Evolutionary conservation across 1,140 invertebrate species (phyloP).

Genomic region (Brachystomella parvula): DNA sequence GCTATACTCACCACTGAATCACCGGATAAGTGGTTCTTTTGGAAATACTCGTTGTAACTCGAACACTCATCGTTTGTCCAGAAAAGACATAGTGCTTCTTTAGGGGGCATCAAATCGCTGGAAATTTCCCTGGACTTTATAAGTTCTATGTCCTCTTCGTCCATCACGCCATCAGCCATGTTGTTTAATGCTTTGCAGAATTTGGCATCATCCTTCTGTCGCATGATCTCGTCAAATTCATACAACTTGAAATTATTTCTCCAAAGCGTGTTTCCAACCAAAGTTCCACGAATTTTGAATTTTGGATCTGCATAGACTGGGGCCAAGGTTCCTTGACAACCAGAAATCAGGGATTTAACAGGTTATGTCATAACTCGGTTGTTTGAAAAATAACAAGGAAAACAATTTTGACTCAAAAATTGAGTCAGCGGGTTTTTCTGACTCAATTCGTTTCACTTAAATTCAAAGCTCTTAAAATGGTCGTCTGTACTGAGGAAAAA

Average conservation of each 20-base stretch:
- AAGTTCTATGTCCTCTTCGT: constrained; percentile 13
- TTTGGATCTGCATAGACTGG: constrained; percentile 4
- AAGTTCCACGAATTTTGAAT: neutral
- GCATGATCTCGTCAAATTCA: constrained; percentile 26
- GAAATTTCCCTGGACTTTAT: constrained; percentile 3
- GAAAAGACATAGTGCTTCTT: constrained; percentile 11
- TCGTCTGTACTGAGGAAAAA: no score
- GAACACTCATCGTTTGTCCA: constrained; percentile 7
- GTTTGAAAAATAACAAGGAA: no score
- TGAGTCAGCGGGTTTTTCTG: no score
- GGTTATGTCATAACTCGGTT: no score
- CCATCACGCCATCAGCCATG: constrained; percentile 7
- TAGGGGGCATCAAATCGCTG: neutral
- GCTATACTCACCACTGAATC: neutral
- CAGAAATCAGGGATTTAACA: no score
- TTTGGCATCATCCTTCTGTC: neutral
- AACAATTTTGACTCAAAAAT: no score
- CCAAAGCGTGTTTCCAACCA: constrained; percentile 13
- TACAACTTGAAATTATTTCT: constrained; percentile 12
- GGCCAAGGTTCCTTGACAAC: no score
- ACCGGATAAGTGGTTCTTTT: neutral
- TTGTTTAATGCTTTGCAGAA: constrained; percentile 4
- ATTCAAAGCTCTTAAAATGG: no score
- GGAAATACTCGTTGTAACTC: no score
- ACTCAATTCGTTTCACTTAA: no score